Conservation (phyloP, 2,888 invertebrate genomes). For the Sphecodes monilicornis region DNA sequence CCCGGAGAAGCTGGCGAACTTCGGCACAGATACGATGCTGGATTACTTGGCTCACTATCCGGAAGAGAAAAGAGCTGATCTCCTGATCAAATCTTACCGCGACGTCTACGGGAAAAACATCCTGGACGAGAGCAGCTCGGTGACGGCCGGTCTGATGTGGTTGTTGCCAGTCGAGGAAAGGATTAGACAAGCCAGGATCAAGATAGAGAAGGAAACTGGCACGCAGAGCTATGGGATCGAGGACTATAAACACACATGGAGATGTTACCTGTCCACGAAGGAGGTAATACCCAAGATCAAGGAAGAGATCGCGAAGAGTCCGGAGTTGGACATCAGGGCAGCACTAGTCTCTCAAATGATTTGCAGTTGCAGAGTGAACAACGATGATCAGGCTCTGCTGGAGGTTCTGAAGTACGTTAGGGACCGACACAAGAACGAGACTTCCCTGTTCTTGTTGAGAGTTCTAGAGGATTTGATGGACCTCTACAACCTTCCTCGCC, state of each 20-base stretch:
- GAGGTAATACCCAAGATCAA: conserved; percentile 74
- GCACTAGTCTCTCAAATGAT: conserved; percentile 73
- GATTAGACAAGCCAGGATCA: conserved; percentile 66
- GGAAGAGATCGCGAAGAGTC: conserved; percentile 64
- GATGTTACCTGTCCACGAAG: conserved; percentile 71
- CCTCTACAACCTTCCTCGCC: conserved; percentile 64
- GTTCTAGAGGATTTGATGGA: conserved; percentile 53
- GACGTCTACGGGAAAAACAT: conserved; percentile 69
- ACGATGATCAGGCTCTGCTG: conserved; percentile 73
- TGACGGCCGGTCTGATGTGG: conserved; percentile 63
- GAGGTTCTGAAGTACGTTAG: conserved; percentile 73
- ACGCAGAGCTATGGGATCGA: too few relatives aligned
- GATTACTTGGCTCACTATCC: conserved; percentile 71
- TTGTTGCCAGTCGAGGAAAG: conserved; percentile 75
- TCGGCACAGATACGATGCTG: conserved; percentile 39
- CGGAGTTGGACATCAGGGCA: conserved; percentile 56
- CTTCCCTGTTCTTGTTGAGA: conserved; percentile 23
- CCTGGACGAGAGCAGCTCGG: conserved; percentile 44
- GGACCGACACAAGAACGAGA: conserved; percentile 79
- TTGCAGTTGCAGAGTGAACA: conserved; percentile 77
- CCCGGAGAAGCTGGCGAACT: conserved; percentile 51
- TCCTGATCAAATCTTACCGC: conserved; percentile 70
- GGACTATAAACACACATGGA: conserved; percentile 63
- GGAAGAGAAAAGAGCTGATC: conserved; percentile 52
- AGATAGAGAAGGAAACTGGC: conserved; percentile 51